Evolutionary conservation across 2,888 invertebrate genomes (phyloP).

Genomic region (Drosophila fungiperda): DNA sequence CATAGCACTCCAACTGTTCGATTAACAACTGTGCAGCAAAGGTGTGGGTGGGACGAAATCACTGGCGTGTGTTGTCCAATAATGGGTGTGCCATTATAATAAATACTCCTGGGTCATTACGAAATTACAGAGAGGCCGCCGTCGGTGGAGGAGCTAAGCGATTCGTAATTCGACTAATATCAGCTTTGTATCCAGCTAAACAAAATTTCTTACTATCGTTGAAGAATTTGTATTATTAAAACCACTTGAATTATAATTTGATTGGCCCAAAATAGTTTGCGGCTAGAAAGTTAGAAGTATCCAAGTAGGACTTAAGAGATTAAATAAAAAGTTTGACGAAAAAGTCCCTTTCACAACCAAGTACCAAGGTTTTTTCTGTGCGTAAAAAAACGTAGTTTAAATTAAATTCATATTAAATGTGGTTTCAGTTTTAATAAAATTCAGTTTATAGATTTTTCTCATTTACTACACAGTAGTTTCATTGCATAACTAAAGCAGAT

Average conservation of each 20-base stretch:
- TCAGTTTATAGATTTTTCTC: background rate
- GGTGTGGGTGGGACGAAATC: slow-evolving; percentile 16
- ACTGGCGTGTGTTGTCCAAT: slow-evolving; percentile 39
- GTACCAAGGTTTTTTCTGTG: background rate
- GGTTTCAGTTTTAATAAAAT: background rate
- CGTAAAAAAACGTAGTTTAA: too few relatives aligned
- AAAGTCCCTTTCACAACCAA: background rate
- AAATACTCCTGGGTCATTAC: slow-evolving; percentile 38
- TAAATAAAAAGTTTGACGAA: background rate
- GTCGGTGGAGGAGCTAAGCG: slow-evolving; percentile 1
- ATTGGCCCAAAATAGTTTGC: slow-evolving; percentile 22
- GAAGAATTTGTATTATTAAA: slow-evolving; percentile 49
- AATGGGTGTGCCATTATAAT: slow-evolving; percentile 54
- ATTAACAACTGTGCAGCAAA: slow-evolving; percentile 20
- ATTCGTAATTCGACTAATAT: slow-evolving; percentile 14
- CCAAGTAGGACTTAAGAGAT: background rate
- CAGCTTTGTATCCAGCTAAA: slow-evolving; percentile 10
- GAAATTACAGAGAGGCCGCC: slow-evolving; percentile 23
- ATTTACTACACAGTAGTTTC: background rate
- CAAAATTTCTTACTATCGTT: slow-evolving; percentile 24
- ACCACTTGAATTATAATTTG: slow-evolving; percentile 28
- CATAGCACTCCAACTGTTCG: slow-evolving; percentile 31
- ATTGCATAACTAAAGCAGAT: slow-evolving; percentile 12
- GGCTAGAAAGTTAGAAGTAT: slow-evolving; percentile 6
- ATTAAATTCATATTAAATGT: background rate